A percentile compares a stretch with the other conserved stretches of the same genome.
Evolutionary conservation across 2,113 vertebrate species (phyloP).

Genomic region (Pyrgilauda ruficollis): DNA sequence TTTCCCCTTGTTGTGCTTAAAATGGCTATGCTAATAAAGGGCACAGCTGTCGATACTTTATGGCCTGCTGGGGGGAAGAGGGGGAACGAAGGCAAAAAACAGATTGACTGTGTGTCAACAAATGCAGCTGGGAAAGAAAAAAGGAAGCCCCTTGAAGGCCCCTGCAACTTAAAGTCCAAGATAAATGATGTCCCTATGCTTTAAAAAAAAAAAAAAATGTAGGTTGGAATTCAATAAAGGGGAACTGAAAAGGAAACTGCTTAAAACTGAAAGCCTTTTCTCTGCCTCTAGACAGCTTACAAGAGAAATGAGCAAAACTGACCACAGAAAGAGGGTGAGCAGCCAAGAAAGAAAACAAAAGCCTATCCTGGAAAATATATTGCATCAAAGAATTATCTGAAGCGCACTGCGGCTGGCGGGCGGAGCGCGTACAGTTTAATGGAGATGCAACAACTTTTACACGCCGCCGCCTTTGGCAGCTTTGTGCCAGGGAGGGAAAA

Average conservation of each 20-base stretch:
- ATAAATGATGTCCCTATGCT: constrained; percentile 78
- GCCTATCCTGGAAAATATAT: constrained; percentile 75
- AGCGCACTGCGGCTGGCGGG: not conserved
- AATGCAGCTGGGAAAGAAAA: constrained; percentile 91
- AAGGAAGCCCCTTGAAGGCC: constrained; percentile 82
- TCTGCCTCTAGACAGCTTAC: constrained; percentile 82
- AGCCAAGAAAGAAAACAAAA: constrained; percentile 76
- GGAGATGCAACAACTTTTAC: constrained; percentile 3
- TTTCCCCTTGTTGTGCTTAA: constrained; percentile 66
- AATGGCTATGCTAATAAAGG: constrained; percentile 89
- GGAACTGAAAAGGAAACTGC: constrained; percentile 70
- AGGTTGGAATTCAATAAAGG: constrained; percentile 90
- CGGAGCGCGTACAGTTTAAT: constrained; percentile 15
- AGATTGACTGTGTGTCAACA: constrained; percentile 96
- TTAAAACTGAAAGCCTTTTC: constrained; percentile 79
- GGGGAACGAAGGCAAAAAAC: constrained; percentile 71
- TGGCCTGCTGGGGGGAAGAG: constrained; percentile 71
- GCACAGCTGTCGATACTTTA: constrained; percentile 97
- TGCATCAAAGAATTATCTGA: constrained; percentile 23
- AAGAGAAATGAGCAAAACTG: constrained; percentile 81
- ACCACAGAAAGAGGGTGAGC: constrained; percentile 55
- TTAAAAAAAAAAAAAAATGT: constrained; percentile 76
- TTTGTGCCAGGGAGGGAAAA: not conserved
- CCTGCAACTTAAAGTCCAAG: constrained; percentile 75
- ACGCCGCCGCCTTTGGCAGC: not conserved